Conservation (phyloP, 2,888 invertebrate genomes). For the Lochmaea crataegi region DNA sequence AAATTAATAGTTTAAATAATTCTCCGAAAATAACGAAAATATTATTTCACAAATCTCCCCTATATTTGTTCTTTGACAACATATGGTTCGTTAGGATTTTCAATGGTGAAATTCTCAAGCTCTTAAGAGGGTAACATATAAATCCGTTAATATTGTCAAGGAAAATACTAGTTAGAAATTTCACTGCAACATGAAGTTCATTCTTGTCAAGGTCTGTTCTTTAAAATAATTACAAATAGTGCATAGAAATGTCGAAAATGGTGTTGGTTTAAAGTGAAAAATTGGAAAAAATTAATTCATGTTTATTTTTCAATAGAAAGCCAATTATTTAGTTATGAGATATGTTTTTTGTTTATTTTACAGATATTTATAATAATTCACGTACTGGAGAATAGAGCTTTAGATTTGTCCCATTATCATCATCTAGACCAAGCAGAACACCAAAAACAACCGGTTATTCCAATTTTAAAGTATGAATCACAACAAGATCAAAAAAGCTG, state of each 20-base stretch:
- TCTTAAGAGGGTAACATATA: conserved; percentile 44
- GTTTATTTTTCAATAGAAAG: no score
- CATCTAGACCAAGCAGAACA: conserved; percentile 63
- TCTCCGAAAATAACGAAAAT: neutral
- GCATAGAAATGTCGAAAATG: neutral
- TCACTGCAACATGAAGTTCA: conserved; percentile 34
- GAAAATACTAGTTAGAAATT: conserved; percentile 32
- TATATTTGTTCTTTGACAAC: conserved; percentile 23
- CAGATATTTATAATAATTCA: conserved; percentile 9
- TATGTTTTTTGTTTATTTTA: neutral
- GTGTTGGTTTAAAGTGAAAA: neutral
- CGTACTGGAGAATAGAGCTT: neutral
- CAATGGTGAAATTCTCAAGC: conserved; percentile 45
- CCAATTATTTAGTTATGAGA: neutral
- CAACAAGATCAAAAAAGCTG: conserved; percentile 72
- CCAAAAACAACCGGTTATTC: conserved; percentile 64
- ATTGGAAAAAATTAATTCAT: no score
- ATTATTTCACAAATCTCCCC: conserved; percentile 20
- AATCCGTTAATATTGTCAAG: conserved; percentile 34
- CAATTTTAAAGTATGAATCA: conserved; percentile 69
- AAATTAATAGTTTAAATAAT: neutral
- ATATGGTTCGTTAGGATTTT: conserved; percentile 48
- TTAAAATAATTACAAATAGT: neutral
- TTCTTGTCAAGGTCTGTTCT: conserved; percentile 31
- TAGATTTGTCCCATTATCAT: conserved; percentile 29